These are phyloP conservation scores for Caenorhabditis remanei DNA, from an alignment of 1,140 invertebrate genomes.

Conservation along the genomic window DNA sequence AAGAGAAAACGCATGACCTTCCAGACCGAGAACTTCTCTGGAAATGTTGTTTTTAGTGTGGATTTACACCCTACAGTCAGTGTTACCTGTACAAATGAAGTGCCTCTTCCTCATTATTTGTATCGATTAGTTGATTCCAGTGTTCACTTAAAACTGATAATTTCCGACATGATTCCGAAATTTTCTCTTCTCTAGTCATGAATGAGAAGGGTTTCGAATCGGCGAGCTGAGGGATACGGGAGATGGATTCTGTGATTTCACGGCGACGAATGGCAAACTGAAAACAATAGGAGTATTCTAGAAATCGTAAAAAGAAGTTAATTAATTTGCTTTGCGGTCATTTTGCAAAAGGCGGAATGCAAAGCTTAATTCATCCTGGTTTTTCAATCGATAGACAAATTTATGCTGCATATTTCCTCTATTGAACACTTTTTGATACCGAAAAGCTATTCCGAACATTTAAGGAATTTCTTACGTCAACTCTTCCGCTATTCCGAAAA, in stretches of 20 bases:
- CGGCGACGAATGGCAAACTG: slow-evolving; percentile 42
- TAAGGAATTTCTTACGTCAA: too few relatives aligned
- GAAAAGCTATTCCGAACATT: too few relatives aligned
- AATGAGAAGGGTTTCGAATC: slow-evolving; percentile 85
- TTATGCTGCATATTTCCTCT: too few relatives aligned
- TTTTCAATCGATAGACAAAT: too few relatives aligned
- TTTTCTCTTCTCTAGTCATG: slow-evolving; percentile 88
- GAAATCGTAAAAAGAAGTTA: too few relatives aligned
- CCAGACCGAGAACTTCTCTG: slow-evolving; percentile 60
- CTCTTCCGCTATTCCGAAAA: too few relatives aligned
- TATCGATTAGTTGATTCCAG: slow-evolving; percentile 83
- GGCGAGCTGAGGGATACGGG: slow-evolving; percentile 80
- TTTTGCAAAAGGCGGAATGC: too few relatives aligned
- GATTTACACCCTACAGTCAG: slow-evolving; percentile 79
- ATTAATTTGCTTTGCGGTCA: too few relatives aligned
- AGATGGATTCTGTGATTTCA: slow-evolving; percentile 63
- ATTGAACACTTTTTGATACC: too few relatives aligned
- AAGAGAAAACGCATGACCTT: slow-evolving; percentile 59
- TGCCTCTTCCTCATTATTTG: slow-evolving; percentile 71
- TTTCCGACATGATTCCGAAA: slow-evolving; percentile 86
- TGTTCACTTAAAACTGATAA: slow-evolving; percentile 80
- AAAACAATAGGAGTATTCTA: not conserved
- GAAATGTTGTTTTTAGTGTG: slow-evolving; percentile 82
- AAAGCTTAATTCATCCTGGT: too few relatives aligned
- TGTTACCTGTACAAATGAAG: not conserved